Base-by-base conservation (phyloP, 2,113 vertebrate species). In the Pogona vitticeps region DNA sequence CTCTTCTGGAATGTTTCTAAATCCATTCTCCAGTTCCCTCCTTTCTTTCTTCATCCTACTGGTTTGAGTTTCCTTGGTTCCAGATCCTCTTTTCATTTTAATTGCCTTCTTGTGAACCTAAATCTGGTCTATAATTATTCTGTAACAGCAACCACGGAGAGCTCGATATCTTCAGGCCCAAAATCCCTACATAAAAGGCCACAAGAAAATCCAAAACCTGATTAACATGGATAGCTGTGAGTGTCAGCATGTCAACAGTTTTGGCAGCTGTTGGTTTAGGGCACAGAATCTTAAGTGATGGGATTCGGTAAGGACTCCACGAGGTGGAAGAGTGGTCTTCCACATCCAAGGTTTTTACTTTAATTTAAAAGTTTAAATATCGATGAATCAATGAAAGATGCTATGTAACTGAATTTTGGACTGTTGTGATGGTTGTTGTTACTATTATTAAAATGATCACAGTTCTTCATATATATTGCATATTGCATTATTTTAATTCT, bases 91-190 rank as follows among this genome's bases (percentile, higher is more conserved):
- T 59, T 33, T 71, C 42, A 23, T 71, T 52, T 75, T 9, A 3
- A 68, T 21, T 80, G 46, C 61, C 46, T 58, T 14, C 40, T 78
- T 36, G 15, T 80, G 28, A 72, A 38, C 12, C 23, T 33, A 72
- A 79, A 72, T 38, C n/a, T 85, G 42, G 17, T 9, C 42, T 78
- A 40, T 80, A 80, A 80, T 80, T 84, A 63, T 76, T 85, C 6
- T 23, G 6, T 56, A 56, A 20, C 65, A 56, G 42, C 33, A 56
- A 78, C 63, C 26, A 15, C 3, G 20, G 42, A 78, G 23, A 52
- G 59, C 40, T 85, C 52, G 36, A 71, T 82, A 58, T 58, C 46
- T 67, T 36, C 31, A 71, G 31, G 42, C 58, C 42, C 42, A 71
- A 71, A 31, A 31, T 14, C 46, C 20, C 65, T 67, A 6, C 13